These are phyloP conservation scores for Psilanteris sp. DNA, from an alignment of 1,140 invertebrate species.

Conservation along the genomic window DNA sequence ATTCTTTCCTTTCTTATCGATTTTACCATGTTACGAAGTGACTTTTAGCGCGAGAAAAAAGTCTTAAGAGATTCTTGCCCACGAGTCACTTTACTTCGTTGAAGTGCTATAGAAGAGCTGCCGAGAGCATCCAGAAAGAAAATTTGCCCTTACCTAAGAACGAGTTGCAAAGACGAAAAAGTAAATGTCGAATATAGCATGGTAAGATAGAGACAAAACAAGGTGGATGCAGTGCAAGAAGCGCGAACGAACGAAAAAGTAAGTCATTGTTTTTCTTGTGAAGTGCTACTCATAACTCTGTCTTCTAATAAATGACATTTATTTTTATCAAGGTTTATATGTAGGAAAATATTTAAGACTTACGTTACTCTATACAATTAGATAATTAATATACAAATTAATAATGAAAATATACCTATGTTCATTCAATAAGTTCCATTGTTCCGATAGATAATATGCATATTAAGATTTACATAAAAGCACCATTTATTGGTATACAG, in stretches of 20 bases:
- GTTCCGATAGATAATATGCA: too few relatives aligned
- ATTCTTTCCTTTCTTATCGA: constrained; percentile 17
- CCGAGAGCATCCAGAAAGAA: constrained; percentile 58
- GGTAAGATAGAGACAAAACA: constrained; percentile 31
- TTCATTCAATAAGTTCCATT: too few relatives aligned
- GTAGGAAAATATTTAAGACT: too few relatives aligned
- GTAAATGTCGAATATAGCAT: constrained; percentile 23
- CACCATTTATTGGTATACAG: too few relatives aligned
- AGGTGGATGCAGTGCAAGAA: constrained; percentile 14
- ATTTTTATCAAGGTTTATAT: too few relatives aligned
- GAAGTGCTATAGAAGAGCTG: constrained; percentile 39
- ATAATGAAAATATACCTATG: too few relatives aligned
- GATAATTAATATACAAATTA: too few relatives aligned
- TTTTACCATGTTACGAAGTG: constrained; percentile 31
- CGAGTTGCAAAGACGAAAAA: constrained; percentile 44
- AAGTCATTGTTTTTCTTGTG: constrained; percentile 34
- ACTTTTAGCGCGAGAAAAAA: constrained; percentile 38
- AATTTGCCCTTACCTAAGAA: constrained; percentile 54
- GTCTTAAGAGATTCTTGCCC: constrained; percentile 43
- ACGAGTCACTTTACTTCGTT: constrained; percentile 43
- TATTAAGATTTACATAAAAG: too few relatives aligned
- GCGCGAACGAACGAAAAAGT: constrained; percentile 24
- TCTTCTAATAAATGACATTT: constrained; percentile 21
- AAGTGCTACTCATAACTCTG: constrained; percentile 8
- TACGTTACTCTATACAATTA: too few relatives aligned